phyloP scores from a whole-genome alignment of 2,888 invertebrate species.

The Marasmarcha lunaedactyla region DNA sequence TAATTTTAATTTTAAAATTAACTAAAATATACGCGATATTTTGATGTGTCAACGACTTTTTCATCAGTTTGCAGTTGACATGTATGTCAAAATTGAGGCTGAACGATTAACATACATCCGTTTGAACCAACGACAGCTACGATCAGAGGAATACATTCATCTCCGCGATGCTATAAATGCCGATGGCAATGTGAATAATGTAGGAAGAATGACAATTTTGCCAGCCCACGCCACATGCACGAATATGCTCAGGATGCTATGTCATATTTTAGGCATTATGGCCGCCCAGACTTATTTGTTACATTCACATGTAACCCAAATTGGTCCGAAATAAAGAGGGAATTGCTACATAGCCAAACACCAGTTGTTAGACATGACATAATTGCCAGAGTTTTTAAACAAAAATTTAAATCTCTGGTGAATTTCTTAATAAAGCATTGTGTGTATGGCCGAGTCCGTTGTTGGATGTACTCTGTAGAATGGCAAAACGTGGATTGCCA shows the following conservation, averaged over 20 bases:
- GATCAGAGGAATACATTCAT: conserved; percentile 14
- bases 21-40: conserved; percentile 12
- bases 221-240: conserved; percentile 12
- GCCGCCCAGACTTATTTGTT: no score
- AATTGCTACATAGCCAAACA: conserved; percentile 8
- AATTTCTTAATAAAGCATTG: conserved; percentile 6
- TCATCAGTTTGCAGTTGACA: conserved; percentile 6
- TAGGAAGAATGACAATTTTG: conserved; percentile 16
- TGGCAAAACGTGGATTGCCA: conserved; percentile 19
- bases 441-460: conserved; percentile 11
- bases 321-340: conserved; percentile 9
- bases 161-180: conserved; percentile 16
- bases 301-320: no score
- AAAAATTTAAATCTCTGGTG: conserved; percentile 11
- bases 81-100: neutral
- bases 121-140: conserved; percentile 1
- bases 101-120: conserved; percentile 1
- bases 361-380: conserved; percentile 12
- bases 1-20: no score
- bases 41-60: conserved; percentile 9
- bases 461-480: conserved; percentile 20
- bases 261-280: conserved; percentile 19
- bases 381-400: conserved; percentile 11
- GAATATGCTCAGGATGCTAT: conserved; percentile 10
- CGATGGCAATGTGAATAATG: conserved; percentile 11